Percentiles rank a stretch among this genome's conserved stretches.
Conservation (phyloP, 2,797 vertebrate species). For the Lacerta bilineata region DNA sequence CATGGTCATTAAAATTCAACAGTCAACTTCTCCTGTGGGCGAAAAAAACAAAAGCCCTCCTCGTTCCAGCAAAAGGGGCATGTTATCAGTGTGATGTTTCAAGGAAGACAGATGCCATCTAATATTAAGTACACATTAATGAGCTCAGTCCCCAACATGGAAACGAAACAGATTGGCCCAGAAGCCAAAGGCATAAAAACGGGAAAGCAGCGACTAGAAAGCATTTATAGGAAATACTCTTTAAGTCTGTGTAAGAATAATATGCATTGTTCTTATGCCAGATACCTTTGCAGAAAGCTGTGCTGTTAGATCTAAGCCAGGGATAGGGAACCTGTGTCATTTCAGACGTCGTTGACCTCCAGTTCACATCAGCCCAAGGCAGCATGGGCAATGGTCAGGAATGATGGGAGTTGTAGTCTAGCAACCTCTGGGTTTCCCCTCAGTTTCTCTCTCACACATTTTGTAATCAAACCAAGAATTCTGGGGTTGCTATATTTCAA, state of each 20-base stretch:
- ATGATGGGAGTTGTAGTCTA: not conserved
- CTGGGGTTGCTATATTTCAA: no score
- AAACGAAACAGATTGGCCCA: constrained; percentile 74
- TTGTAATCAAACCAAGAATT: no score
- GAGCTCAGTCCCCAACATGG: constrained; percentile 68
- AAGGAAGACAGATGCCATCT: constrained; percentile 70
- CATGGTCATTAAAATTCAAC: constrained; percentile 71
- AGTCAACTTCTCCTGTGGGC: constrained; percentile 70
- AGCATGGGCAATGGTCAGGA: not conserved
- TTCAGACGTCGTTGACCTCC: not conserved
- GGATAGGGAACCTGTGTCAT: not conserved
- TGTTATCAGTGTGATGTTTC: constrained; percentile 67
- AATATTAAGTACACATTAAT: constrained; percentile 73
- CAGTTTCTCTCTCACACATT: no score
- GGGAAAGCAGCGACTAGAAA: constrained; percentile 39
- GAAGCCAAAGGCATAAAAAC: constrained; percentile 71
- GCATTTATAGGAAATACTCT: constrained; percentile 50
- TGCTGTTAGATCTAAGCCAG: not conserved
- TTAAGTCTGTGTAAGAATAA: constrained; percentile 46
- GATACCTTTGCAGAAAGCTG: not conserved
- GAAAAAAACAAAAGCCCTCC: constrained; percentile 34
- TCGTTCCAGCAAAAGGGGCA: constrained; percentile 57
- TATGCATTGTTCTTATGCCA: not conserved
- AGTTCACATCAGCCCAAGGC: not conserved
- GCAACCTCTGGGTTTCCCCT: not conserved